Evolutionary conservation across 2,113 vertebrate species (phyloP).

Genomic region (Asarcornis scutulata): DNA sequence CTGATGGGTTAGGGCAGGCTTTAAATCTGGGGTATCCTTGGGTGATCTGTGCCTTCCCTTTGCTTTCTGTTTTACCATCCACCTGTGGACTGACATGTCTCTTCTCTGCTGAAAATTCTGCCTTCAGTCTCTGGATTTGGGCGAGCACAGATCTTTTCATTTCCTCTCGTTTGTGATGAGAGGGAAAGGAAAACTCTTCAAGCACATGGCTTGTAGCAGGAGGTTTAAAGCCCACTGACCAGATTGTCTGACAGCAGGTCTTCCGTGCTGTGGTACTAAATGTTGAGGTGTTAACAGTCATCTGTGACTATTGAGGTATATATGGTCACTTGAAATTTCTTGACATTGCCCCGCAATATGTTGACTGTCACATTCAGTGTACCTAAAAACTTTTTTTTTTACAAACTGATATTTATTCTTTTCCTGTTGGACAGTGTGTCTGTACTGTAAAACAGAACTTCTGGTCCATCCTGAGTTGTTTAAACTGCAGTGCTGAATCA

Average conservation of each 20-base stretch:
- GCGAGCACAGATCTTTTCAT: not conserved
- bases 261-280: not conserved
- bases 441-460: not conserved
- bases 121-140: not conserved
- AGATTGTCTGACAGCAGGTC: not conserved
- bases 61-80: not conserved
- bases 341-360: not conserved
- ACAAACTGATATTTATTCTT: not conserved
- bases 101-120: not conserved
- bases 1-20: not conserved
- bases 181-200: not conserved
- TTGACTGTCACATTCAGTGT: not conserved
- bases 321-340: not conserved
- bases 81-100: not conserved
- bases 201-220: not conserved
- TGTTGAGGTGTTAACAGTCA: not conserved
- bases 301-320: not conserved
- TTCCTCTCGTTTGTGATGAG: not conserved
- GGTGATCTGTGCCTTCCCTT: not conserved
- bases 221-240: not conserved
- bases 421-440: not conserved
- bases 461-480: not conserved
- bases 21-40: not conserved
- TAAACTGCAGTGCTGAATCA: not conserved
- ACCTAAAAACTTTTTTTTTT: not conserved